A percentile compares a stretch with the other conserved stretches of the same genome.
Evolutionary conservation across 2,888 invertebrate genomes (phyloP).

Genomic region (Andrena minutula): DNA sequence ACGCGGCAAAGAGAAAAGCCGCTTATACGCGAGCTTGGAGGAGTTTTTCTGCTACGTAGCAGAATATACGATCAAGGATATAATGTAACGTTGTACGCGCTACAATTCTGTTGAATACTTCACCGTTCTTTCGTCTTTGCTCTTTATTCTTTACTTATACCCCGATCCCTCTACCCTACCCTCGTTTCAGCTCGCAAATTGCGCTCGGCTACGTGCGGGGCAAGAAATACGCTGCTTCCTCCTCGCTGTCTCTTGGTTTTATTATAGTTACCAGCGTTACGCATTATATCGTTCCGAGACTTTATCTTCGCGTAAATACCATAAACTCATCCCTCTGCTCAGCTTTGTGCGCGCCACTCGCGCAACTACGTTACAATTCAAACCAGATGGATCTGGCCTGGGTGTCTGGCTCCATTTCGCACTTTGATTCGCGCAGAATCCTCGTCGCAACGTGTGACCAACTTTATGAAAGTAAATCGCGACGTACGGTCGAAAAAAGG

Average conservation of each 20-base stretch:
- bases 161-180: constrained; percentile 13
- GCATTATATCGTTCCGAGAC: constrained; percentile 52
- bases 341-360: constrained; percentile 28
- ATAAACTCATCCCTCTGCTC: constrained; percentile 23
- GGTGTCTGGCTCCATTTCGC: not conserved
- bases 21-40: constrained; percentile 57
- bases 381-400: constrained; percentile 15
- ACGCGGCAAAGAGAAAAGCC: constrained; percentile 62
- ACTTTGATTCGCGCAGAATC: not conserved
- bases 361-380: constrained; percentile 30
- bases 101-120: constrained; percentile 61
- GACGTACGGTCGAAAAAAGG: not conserved
- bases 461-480: constrained; percentile 19
- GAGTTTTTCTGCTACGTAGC: constrained; percentile 61
- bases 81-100: constrained; percentile 59
- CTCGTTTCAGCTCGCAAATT: constrained; percentile 49
- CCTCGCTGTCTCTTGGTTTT: constrained; percentile 36
- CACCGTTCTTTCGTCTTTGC: constrained; percentile 56
- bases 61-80: constrained; percentile 63
- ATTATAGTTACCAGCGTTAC: constrained; percentile 46
- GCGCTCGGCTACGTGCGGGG: constrained; percentile 27
- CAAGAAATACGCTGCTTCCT: constrained; percentile 26
- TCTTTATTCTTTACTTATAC: constrained; percentile 54
- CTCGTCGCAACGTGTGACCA: not conserved
- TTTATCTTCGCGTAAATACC: constrained; percentile 55